Percentiles rank a stretch among this genome's conserved stretches.
Evolutionary conservation across 2,888 invertebrate genomes (phyloP).

Genomic region (Trissonchulus sp.): DNA sequence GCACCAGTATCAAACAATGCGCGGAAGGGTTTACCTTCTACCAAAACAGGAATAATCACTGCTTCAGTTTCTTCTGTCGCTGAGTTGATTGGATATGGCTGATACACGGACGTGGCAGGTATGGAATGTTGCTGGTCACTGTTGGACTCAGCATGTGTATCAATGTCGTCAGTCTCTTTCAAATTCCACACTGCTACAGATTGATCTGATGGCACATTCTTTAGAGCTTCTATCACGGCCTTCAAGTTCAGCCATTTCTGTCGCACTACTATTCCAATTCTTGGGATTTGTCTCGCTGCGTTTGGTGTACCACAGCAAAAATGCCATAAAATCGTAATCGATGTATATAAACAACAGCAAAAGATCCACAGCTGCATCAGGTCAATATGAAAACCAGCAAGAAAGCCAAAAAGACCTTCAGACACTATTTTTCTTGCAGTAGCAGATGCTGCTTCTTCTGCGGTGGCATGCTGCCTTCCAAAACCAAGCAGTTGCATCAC

Average conservation of each 20-base stretch:
- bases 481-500: not conserved
- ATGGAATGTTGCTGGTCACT: too few relatives aligned
- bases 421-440: not conserved
- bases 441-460: not conserved
- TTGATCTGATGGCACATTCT: not conserved
- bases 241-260: not conserved
- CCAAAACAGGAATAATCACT: not conserved
- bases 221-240: not conserved
- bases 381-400: not conserved
- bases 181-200: not conserved
- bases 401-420: slow-evolving; percentile 10
- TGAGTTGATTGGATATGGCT: too few relatives aligned
- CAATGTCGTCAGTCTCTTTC: slow-evolving; percentile 1
- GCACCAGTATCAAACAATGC: slow-evolving; percentile 5
- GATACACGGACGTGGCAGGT: too few relatives aligned
- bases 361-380: slow-evolving; percentile 1
- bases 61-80: too few relatives aligned
- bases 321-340: not conserved
- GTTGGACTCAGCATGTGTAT: too few relatives aligned
- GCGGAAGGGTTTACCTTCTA: not conserved
- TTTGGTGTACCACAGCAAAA: not conserved
- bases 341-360: slow-evolving; percentile 6
- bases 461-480: not conserved
- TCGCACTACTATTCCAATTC: not conserved
- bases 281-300: not conserved